Conservation (phyloP, 2,797 vertebrate species). For the Lateolabrax maculatus region DNA sequence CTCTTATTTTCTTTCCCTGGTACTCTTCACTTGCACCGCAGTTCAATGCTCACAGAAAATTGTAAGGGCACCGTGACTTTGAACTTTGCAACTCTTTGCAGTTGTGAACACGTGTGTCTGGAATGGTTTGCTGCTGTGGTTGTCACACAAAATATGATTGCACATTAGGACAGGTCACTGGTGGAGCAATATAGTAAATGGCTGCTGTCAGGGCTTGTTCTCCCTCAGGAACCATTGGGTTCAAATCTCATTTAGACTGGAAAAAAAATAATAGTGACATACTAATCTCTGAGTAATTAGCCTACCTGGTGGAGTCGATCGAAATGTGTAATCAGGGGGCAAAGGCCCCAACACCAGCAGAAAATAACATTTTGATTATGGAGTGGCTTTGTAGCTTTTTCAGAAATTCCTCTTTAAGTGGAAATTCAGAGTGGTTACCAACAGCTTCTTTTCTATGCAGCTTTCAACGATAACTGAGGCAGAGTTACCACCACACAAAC, state of each 20-base stretch:
- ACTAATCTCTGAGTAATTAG: slow-evolving; percentile 46
- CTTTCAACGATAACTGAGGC: not conserved
- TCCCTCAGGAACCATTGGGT: slow-evolving; percentile 31
- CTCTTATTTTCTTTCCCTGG: slow-evolving; percentile 19
- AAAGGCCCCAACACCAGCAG: slow-evolving; percentile 22
- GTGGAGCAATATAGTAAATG: slow-evolving; percentile 49
- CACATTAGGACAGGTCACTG: slow-evolving; percentile 33
- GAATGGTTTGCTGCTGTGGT: slow-evolving; percentile 7
- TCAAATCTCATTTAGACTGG: slow-evolving; percentile 60
- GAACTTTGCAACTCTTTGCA: slow-evolving; percentile 27
- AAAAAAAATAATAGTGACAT: slow-evolving; percentile 47
- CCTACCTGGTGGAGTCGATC: slow-evolving; percentile 24
- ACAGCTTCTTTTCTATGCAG: not conserved
- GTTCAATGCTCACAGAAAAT: slow-evolving; percentile 23
- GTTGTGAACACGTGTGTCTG: slow-evolving; percentile 11
- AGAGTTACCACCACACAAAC: no score
- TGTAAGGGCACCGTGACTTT: slow-evolving; percentile 39
- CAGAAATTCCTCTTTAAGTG: not conserved
- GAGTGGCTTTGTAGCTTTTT: not conserved
- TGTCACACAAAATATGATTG: slow-evolving; percentile 44
- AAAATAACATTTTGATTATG: slow-evolving; percentile 22
- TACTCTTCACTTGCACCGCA: slow-evolving; percentile 30
- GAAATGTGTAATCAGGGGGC: slow-evolving; percentile 28
- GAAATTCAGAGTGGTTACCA: not conserved
- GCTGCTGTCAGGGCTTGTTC: slow-evolving; percentile 33